Conservation (phyloP, 2,113 vertebrate genomes). For the Argyrosomus japonicus region DNA sequence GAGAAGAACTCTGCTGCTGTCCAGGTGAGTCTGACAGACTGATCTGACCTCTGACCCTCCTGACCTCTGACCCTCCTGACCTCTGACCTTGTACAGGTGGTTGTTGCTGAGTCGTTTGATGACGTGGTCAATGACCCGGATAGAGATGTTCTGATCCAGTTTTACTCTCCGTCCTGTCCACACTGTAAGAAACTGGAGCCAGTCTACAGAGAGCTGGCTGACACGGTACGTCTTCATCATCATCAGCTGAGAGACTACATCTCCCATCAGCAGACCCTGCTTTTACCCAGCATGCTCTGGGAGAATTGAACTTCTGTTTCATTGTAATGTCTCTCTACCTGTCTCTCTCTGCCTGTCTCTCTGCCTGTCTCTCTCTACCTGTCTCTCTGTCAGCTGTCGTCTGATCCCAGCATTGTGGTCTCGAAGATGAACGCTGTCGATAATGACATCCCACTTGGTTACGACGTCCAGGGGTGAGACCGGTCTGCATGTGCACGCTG, state of each 20-base stretch:
- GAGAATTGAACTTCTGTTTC: too few relatives aligned
- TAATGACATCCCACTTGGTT: conserved; percentile 81
- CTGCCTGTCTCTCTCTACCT: neutral
- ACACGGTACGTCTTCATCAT: conserved; percentile 60
- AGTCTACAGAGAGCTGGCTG: conserved; percentile 78
- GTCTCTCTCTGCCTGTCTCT: neutral
- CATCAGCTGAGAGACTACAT: neutral
- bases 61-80: neutral
- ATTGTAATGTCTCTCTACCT: neutral
- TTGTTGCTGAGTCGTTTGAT: conserved; percentile 85
- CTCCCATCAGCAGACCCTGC: too few relatives aligned
- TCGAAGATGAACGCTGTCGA: conserved; percentile 82
- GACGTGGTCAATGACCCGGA: conserved; percentile 76
- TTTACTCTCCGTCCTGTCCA: conserved; percentile 82
- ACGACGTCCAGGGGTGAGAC: conserved; percentile 82
- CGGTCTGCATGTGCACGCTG: neutral
- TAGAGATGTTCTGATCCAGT: conserved; percentile 83
- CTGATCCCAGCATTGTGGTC: conserved; percentile 72
- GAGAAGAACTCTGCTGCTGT: conserved; percentile 77
- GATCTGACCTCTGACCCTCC: neutral
- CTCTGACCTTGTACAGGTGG: conserved; percentile 69
- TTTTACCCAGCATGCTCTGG: too few relatives aligned
- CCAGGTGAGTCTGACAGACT: conserved; percentile 69
- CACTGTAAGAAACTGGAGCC: conserved; percentile 85
- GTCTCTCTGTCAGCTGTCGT: conserved; percentile 61